Evolutionary conservation across 1,140 invertebrate genomes (phyloP).

Genomic region (Drosophila pandora): DNA sequence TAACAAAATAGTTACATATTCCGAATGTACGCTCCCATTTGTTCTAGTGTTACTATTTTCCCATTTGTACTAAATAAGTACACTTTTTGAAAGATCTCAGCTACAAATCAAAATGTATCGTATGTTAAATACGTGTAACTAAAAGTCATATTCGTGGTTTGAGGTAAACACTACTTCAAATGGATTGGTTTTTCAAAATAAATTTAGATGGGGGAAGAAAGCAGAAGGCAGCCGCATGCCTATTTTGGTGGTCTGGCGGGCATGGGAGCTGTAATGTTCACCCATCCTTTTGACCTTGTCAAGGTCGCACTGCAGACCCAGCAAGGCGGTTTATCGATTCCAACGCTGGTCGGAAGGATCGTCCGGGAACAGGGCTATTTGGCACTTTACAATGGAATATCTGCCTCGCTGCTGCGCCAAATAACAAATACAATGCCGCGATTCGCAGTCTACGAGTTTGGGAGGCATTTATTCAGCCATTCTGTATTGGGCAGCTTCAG

Average conservation of each 20-base stretch:
- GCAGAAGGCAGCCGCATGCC: too few relatives aligned
- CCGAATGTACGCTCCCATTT: too few relatives aligned
- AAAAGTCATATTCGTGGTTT: too few relatives aligned
- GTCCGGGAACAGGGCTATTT: constrained; percentile 84
- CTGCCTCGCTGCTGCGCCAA: constrained; percentile 60
- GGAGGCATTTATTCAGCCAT: constrained; percentile 32
- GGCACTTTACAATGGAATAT: constrained; percentile 82
- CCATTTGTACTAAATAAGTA: too few relatives aligned
- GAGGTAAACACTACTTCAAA: too few relatives aligned
- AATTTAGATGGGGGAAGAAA: too few relatives aligned
- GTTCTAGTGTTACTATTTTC: too few relatives aligned
- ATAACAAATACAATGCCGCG: constrained; percentile 61
- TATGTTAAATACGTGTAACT: too few relatives aligned
- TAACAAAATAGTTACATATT: not conserved
- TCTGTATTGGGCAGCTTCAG: constrained; percentile 18
- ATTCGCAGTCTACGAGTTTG: constrained; percentile 56
- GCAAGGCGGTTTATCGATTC: constrained; percentile 87
- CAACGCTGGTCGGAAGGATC: constrained; percentile 14
- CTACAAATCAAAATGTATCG: too few relatives aligned
- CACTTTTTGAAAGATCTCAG: too few relatives aligned
- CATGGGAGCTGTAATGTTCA: constrained; percentile 94
- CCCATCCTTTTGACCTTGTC: constrained; percentile 98
- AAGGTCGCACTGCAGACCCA: constrained; percentile 99
- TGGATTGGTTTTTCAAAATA: too few relatives aligned
- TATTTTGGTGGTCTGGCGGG: constrained; percentile 95